These are phyloP conservation scores for Philonicus albiceps DNA, from an alignment of 2,888 invertebrate genomes.

Conservation along the genomic window DNA sequence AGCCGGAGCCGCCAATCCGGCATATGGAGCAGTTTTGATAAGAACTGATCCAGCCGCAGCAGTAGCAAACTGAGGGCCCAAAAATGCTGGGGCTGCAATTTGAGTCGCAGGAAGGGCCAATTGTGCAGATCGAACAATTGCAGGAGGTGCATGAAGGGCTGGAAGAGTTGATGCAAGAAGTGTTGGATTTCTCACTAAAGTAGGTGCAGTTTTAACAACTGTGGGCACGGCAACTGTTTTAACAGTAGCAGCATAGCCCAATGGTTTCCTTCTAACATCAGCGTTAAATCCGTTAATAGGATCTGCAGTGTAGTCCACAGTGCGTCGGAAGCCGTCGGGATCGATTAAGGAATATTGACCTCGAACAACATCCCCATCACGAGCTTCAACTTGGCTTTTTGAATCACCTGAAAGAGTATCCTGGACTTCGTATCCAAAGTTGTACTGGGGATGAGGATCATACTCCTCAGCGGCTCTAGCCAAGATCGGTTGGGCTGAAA, in stretches of 20 bases:
- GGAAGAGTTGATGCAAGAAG: background rate
- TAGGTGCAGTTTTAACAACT: slow-evolving; percentile 48
- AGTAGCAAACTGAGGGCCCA: background rate
- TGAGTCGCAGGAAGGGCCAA: background rate
- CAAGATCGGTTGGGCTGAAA: slow-evolving; percentile 54
- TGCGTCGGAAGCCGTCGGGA: slow-evolving; percentile 62
- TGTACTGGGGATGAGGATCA: slow-evolving; percentile 63
- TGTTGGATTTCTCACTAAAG: background rate
- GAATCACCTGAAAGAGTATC: slow-evolving; percentile 62
- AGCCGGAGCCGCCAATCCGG: background rate
- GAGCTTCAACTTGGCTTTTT: slow-evolving; percentile 62
- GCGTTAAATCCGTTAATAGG: slow-evolving; percentile 63
- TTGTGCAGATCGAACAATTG: background rate
- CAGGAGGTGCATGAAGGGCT: background rate
- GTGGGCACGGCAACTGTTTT: slow-evolving; percentile 20
- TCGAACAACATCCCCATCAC: slow-evolving; percentile 62
- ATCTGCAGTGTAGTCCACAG: slow-evolving; percentile 63
- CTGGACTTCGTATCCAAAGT: slow-evolving; percentile 62
- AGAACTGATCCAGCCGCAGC: background rate
- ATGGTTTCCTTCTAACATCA: slow-evolving; percentile 56
- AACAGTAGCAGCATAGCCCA: background rate
- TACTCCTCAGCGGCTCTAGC: slow-evolving; percentile 55
- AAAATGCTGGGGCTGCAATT: background rate
- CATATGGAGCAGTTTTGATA: background rate
- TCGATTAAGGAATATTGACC: slow-evolving; percentile 64